Percentiles rank a stretch among this genome's conserved stretches.
These are phyloP conservation scores for Periophthalmodon schlosseri DNA, from an alignment of 2,113 vertebrate genomes.

Conservation along the genomic window DNA sequence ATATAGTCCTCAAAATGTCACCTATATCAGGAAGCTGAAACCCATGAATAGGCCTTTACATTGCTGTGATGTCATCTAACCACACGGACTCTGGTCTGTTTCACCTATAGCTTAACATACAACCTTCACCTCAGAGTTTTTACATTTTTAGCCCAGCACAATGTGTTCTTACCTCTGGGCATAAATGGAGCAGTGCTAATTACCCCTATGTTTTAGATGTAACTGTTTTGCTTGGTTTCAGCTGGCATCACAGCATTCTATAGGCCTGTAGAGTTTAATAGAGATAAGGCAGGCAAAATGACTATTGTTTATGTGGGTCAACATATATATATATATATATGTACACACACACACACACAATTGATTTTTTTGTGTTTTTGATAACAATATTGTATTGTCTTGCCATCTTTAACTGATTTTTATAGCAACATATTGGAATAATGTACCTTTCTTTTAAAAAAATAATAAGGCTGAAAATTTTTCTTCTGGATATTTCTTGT, in stretches of 20 bases:
- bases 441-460: too few species aligned
- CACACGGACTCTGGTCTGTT: not conserved
- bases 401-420: too few species aligned
- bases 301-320: not conserved
- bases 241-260: not conserved
- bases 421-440: too few species aligned
- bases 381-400: too few species aligned
- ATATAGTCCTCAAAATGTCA: too few species aligned
- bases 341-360: too few species aligned
- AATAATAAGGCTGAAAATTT: too few species aligned
- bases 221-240: not conserved
- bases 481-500: too few species aligned
- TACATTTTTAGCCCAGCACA: not conserved
- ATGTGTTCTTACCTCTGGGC: slow-evolving; percentile 8
- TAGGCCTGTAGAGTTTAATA: not conserved
- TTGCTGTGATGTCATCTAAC: not conserved
- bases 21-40: too few species aligned
- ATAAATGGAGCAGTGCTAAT: slow-evolving; percentile 18
- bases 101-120: not conserved
- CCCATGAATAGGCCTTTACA: not conserved
- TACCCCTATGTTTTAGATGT: not conserved
- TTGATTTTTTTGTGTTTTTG: too few species aligned
- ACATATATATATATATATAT: too few species aligned
- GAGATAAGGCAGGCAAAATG: not conserved
- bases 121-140: not conserved